Percentiles rank a stretch among this genome's conserved stretches.
Conservation (phyloP, 2,113 vertebrate genomes). For the Chionis minor region DNA sequence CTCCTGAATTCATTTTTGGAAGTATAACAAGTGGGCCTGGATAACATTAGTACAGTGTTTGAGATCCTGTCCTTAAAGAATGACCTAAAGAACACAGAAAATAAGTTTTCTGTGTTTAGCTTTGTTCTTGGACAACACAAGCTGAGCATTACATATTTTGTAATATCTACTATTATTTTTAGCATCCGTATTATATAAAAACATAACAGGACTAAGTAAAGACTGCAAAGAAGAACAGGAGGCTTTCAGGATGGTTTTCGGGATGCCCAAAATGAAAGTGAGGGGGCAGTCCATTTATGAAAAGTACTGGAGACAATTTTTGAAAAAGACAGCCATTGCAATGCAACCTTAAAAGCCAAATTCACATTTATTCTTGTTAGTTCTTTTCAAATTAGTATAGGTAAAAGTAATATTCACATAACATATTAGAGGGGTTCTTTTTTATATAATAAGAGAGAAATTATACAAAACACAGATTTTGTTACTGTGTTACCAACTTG, state of each 20-base stretch:
- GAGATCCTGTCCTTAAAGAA: background rate
- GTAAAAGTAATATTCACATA: background rate
- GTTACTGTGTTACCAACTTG: background rate
- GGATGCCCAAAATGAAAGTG: background rate
- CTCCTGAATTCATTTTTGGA: background rate
- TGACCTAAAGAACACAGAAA: background rate
- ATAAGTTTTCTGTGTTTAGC: background rate
- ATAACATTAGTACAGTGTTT: background rate
- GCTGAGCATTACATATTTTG: background rate
- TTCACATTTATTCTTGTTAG: background rate
- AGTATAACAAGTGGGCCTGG: background rate
- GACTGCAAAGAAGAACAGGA: background rate
- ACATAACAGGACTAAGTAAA: background rate
- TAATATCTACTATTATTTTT: background rate
- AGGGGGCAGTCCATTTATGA: background rate
- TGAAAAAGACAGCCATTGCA: background rate
- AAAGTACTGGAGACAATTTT: background rate
- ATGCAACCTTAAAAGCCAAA: background rate
- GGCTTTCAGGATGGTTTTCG: background rate
- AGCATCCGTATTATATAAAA: background rate
- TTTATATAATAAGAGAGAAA: background rate
- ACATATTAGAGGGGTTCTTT: background rate
- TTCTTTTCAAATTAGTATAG: background rate
- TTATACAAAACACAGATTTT: too few relatives aligned
- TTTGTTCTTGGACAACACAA: background rate